phyloP scores from a whole-genome alignment of 2,888 invertebrate species.

The Mesorhabditis spiculigera region DNA sequence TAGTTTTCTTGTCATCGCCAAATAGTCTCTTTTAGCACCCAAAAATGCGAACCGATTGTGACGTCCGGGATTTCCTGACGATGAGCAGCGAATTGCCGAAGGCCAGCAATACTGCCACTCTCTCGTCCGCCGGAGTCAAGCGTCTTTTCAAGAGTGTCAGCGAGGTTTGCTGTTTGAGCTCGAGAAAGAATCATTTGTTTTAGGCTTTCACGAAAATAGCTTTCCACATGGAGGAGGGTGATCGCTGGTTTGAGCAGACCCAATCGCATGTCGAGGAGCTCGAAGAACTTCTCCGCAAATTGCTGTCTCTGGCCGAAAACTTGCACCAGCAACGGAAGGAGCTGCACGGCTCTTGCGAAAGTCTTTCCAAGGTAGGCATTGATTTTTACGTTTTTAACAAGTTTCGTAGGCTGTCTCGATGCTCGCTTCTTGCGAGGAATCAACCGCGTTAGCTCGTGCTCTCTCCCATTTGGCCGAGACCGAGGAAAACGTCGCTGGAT shows the following conservation, averaged over 20 bases:
- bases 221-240: slow-evolving; percentile 97
- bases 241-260: slow-evolving; percentile 99
- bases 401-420: slow-evolving; percentile 73
- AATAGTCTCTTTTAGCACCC: slow-evolving; percentile 68
- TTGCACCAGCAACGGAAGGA: slow-evolving; percentile 82
- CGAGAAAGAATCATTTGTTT: not conserved
- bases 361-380: slow-evolving; percentile 54
- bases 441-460: slow-evolving; percentile 82
- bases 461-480: slow-evolving; percentile 82
- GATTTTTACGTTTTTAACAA: not conserved
- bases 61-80: slow-evolving; percentile 93
- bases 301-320: slow-evolving; percentile 77
- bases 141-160: slow-evolving; percentile 84
- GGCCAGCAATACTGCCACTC: slow-evolving; percentile 87
- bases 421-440: slow-evolving; percentile 87
- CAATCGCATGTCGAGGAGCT: slow-evolving; percentile 77
- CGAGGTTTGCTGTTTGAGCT: slow-evolving; percentile 13
- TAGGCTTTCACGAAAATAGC: slow-evolving; percentile 91
- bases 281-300: slow-evolving; percentile 77
- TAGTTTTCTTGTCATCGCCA: not conserved
- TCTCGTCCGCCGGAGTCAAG: slow-evolving; percentile 91
- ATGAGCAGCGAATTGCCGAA: slow-evolving; percentile 87
- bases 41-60: slow-evolving; percentile 78
- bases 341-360: slow-evolving; percentile 74
- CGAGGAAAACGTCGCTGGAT: slow-evolving; percentile 67